phyloP scores from a whole-genome alignment of 2,797 vertebrate species.

The Podarcis lilfordi region DNA sequence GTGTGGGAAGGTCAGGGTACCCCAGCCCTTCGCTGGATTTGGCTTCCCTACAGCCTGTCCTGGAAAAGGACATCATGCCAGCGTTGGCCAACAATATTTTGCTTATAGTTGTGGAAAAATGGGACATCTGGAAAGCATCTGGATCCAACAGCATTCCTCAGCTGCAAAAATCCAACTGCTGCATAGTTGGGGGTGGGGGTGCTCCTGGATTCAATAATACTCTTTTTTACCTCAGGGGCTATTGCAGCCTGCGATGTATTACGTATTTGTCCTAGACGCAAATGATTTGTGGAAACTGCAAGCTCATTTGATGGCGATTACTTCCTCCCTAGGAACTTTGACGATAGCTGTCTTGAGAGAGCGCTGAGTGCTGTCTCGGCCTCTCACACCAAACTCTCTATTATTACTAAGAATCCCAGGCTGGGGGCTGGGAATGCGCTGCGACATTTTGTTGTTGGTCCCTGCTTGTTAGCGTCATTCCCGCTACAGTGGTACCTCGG shows the following conservation, averaged over 20 bases:
- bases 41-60: background rate
- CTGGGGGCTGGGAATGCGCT: background rate
- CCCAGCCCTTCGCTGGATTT: background rate
- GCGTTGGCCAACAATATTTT: background rate
- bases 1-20: background rate
- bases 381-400: background rate
- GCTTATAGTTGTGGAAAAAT: background rate
- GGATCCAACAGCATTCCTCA: background rate
- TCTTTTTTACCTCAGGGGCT: background rate
- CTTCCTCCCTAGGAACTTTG: background rate
- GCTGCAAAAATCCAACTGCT: background rate
- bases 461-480: background rate
- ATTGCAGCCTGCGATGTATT: background rate
- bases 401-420: background rate
- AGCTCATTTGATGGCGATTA: background rate
- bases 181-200: no score
- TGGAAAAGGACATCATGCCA: background rate
- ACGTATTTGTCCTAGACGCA: background rate
- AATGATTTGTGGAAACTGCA: background rate
- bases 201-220: background rate
- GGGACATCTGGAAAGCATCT: conserved; percentile 47
- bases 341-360: background rate
- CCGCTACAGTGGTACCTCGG: background rate
- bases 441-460: background rate
- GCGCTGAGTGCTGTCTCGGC: background rate